Evolutionary conservation across 1,140 invertebrate species (phyloP), one percentile per base, ranked within the genome.

Genomic region (Cyclina sinensis): DNA sequence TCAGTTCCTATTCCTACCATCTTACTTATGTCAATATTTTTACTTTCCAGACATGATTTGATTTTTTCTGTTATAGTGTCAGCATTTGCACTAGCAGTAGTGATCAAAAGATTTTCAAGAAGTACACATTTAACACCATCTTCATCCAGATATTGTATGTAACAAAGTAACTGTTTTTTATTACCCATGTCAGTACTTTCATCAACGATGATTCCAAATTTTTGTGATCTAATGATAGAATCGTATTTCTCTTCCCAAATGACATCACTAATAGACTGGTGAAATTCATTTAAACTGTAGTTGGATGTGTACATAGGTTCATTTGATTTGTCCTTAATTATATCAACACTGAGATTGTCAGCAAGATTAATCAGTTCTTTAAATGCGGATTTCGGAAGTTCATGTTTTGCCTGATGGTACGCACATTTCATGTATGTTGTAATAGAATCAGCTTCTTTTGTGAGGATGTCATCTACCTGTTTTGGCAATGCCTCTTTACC

Each of bases 1-100:
- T 85, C 86, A 86, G 74, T 89, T n/a, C 39, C 57, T 11, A 90
- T 78, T 43, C 62, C n/a, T 11, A 90, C 54, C n/a, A 90, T 2
- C 37, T 81, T 78, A 11, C 12, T 51, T 5, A 84, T 48, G 30
- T 81, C 57, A n/a, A 84, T 21, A 11, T 48, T 27, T 30, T 68
- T 30, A 16, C 9, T 70, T 46, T 24, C 46, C 4, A 30, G 35
- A 21, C 9, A 18, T 14, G 9, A 3, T 37, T 51, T 74, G 9
- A 84, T 48, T 24, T 46, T 62, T 3, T 24, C 16, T 18, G 57
- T 32, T 37, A 84, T 51, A 30, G 82, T 84, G 21, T 39, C 39
- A 21, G 43, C 82, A 46, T 84, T 73, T 21, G 59, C 82, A 54
- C 30, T 48, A 27, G 5, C 18, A 11, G 39, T 43, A 70, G 32